Conservation (phyloP, 2,797 vertebrate species). For the Thamnophis elegans region DNA sequence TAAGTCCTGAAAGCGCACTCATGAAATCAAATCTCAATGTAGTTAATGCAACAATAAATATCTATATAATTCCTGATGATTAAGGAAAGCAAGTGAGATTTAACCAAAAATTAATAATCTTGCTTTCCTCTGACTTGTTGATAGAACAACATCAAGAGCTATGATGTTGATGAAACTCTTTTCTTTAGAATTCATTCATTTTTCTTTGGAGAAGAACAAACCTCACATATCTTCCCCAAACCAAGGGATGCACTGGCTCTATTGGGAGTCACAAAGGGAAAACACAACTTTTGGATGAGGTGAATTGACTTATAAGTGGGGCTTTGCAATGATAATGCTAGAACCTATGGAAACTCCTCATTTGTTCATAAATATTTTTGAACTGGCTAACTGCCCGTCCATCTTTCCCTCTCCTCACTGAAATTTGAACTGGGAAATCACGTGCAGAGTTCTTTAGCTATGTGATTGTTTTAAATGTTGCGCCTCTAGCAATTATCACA, state of each 20-base stretch:
- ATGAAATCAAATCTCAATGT: not conserved
- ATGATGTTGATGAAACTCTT: not conserved
- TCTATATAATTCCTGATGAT: not conserved
- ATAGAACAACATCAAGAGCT: not conserved
- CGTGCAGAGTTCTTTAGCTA: not conserved
- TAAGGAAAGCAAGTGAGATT: not conserved
- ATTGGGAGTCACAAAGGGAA: not conserved
- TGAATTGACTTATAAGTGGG: not conserved
- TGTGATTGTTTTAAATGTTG: not conserved
- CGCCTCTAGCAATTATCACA: not conserved
- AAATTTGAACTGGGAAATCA: not conserved
- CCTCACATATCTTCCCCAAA: not conserved
- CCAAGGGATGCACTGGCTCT: not conserved
- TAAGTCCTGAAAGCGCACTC: not conserved
- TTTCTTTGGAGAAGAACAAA: not conserved
- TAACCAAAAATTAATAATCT: not conserved
- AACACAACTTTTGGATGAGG: not conserved
- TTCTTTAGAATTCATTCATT: not conserved
- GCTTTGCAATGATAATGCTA: not conserved
- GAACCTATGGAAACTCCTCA: not conserved
- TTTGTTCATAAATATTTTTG: not conserved
- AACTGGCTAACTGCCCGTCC: not conserved
- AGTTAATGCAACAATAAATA: not conserved
- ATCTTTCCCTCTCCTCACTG: not conserved
- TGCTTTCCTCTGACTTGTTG: not conserved